Evolutionary conservation across 2,113 vertebrate species (phyloP), one percentile per base, ranked within the genome.

Genomic region (Lagenorhynchus albirostris): DNA sequence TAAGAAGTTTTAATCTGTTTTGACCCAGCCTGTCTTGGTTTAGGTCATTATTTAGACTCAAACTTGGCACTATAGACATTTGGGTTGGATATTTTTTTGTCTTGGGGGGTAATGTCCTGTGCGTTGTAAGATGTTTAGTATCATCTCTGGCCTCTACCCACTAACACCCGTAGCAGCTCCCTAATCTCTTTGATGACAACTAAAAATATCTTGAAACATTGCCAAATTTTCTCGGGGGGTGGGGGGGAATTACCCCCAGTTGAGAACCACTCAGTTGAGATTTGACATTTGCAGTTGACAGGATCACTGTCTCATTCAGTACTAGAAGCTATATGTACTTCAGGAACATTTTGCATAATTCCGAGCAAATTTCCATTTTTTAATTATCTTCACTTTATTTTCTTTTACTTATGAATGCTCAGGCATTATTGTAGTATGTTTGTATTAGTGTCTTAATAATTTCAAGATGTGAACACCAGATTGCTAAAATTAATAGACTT

Each of bases 151-250:
- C 7, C 9, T 83, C 31, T 47, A 41, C 31, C 23, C 6, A 55
- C 4, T 1, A 14, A 26, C 20, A 1, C 8, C 74, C 5, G 0
- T 2, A 38, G 14, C 6, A 62, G 2, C 5, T 38, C 8, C 8
- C 18, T 10, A 33, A 14, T 0, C 7, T 25, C 8, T 63, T 84
- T 33, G 68, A 8, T 84, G 70, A 58, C 44, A 73, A 73, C 8
- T 12, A 23, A 47, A 67, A 58, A 67, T 41, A 1, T 74, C 44
- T 74, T 44, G 21, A 79, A 50, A 50, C 21, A 50, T 26, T 79
- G 36, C 5, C 62, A 36, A 65, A 33, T 55, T 7, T 70, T 8
- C 8, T 21, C 9, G 14, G 47, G 2, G 47, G 3, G 4, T 3
- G 6, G 2, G 10, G 29, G 5, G 3, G 29, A 38, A 71, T 62